A percentile compares a stretch with the other conserved stretches of the same genome.
Evolutionary conservation across 1,140 invertebrate genomes (phyloP).

Genomic region (Heterodera schachtii): DNA sequence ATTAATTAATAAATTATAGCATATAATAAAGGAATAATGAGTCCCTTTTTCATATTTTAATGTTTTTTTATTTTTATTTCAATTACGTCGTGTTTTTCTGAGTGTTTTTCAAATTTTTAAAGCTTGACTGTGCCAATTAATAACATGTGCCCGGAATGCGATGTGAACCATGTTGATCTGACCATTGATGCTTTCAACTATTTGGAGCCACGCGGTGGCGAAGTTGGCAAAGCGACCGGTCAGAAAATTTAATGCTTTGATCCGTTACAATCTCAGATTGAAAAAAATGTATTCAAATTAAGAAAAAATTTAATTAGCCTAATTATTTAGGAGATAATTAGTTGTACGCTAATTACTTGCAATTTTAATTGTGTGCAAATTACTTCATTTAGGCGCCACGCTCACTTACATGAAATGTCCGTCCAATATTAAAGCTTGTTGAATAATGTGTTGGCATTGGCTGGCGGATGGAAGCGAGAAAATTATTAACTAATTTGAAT

Average conservation of each 20-base stretch:
- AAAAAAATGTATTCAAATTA: too few species aligned
- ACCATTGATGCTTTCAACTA: conserved; percentile 26
- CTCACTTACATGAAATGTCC: conserved; percentile 31
- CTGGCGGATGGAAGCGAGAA: too few species aligned
- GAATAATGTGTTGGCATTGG: too few species aligned
- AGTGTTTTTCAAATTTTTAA: neutral
- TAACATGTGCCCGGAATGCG: conserved; percentile 41
- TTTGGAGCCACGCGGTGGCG: conserved; percentile 34
- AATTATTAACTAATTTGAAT: too few species aligned
- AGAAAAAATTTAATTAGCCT: too few species aligned
- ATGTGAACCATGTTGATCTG: conserved; percentile 31
- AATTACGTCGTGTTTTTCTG: neutral
- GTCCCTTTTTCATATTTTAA: neutral
- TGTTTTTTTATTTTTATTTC: neutral
- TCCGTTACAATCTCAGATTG: neutral
- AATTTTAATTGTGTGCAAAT: neutral
- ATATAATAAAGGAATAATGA: too few species aligned
- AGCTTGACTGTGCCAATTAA: conserved; percentile 32
- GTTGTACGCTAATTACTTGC: too few species aligned
- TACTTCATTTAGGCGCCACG: conserved; percentile 25
- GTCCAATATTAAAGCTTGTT: too few species aligned
- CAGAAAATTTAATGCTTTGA: neutral
- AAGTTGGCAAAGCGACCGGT: conserved; percentile 29
- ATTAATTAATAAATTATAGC: too few species aligned
- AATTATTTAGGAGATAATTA: too few species aligned